Conservation (phyloP, 2,888 invertebrate species). For the Eupeodes luniger region DNA sequence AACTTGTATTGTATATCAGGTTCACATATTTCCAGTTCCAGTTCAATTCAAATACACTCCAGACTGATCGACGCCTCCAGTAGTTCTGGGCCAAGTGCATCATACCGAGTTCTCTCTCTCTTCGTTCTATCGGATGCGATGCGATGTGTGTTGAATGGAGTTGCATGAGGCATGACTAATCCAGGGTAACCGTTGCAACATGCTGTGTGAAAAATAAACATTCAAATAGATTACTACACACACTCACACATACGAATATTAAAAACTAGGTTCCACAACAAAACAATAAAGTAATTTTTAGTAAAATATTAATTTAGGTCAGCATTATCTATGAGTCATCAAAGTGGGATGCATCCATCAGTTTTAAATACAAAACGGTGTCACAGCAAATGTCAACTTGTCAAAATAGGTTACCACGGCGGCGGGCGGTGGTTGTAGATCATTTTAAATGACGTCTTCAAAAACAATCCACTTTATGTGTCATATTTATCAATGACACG, state of each 20-base stretch:
- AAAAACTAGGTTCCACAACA: neutral
- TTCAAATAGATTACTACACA: neutral
- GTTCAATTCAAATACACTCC: conserved; percentile 24
- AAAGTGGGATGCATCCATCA: conserved; percentile 44
- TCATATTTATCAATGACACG: conserved; percentile 5
- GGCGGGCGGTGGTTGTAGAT: neutral
- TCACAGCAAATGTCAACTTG: conserved; percentile 39
- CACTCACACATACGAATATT: neutral
- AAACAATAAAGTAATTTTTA: neutral
- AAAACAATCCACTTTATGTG: conserved; percentile 16
- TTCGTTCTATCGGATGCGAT: neutral
- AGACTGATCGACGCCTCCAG: conserved; percentile 65
- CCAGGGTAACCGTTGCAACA: conserved; percentile 24
- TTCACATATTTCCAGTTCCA: conserved; percentile 22
- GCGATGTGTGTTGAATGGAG: neutral
- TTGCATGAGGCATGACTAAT: conserved; percentile 51
- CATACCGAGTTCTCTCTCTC: neutral
- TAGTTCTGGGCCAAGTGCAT: conserved; percentile 24
- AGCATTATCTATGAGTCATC: conserved; percentile 46
- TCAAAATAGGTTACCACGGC: conserved; percentile 1
- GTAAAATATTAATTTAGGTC: conserved; percentile 49
- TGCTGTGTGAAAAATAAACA: conserved; percentile 30
- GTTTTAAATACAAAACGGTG: conserved; percentile 2
- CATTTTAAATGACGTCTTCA: neutral
- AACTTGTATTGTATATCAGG: neutral